A percentile compares a stretch with the other conserved stretches of the same genome.
Evolutionary conservation across 2,113 vertebrate genomes (phyloP).

Genomic region (Gobius niger): DNA sequence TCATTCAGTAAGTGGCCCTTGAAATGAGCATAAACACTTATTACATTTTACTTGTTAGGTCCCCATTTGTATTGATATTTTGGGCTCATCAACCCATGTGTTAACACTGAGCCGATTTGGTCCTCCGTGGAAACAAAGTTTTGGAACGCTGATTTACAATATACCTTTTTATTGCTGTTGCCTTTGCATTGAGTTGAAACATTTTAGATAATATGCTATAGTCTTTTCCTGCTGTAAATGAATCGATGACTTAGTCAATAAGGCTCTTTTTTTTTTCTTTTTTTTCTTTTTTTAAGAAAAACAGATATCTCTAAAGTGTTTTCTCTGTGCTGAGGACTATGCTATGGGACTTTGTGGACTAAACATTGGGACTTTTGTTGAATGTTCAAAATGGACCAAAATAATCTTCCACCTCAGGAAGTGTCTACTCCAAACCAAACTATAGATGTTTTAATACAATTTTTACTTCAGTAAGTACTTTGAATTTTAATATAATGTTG

Average conservation of each 20-base stretch:
- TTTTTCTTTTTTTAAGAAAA: not conserved
- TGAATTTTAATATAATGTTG: slow-evolving; percentile 22
- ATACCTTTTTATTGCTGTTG: not conserved
- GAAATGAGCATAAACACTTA: too few relatives aligned
- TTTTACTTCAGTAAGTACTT: not conserved
- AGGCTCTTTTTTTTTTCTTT: not conserved
- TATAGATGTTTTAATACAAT: not conserved
- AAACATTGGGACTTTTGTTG: slow-evolving; percentile 29
- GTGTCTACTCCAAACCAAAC: slow-evolving; percentile 38
- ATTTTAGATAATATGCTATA: not conserved
- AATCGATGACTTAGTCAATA: not conserved
- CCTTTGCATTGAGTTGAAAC: not conserved
- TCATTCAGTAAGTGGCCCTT: too few relatives aligned
- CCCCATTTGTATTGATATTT: too few relatives aligned
- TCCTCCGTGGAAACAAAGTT: too few relatives aligned
- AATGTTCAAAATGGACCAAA: slow-evolving; percentile 57
- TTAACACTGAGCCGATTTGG: too few relatives aligned
- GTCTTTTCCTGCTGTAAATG: not conserved
- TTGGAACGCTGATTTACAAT: not conserved
- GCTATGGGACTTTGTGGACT: not conserved
- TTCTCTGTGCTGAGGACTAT: not conserved
- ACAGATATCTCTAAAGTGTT: not conserved
- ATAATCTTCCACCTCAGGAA: slow-evolving; percentile 61
- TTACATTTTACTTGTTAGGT: too few relatives aligned
- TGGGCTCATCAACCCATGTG: too few relatives aligned